Base-by-base conservation (phyloP, 2,113 vertebrate genomes). In the Myotis yumanensis region DNA sequence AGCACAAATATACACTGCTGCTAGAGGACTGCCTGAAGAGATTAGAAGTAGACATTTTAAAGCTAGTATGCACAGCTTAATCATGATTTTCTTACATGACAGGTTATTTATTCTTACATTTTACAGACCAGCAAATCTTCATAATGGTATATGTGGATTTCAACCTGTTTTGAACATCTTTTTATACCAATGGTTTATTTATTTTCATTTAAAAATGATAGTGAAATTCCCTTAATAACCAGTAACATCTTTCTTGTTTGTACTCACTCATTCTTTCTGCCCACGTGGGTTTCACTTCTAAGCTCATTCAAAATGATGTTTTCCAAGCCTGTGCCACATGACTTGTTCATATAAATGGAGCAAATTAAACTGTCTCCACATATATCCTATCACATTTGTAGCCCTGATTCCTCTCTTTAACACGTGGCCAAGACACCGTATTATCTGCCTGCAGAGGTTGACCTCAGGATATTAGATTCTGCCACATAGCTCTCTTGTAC, bases 401-500 rank as follows among this genome's bases (percentile, higher is more conserved):
- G 98, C 97, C 98, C 97, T 93, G 97, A 97, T 98, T 98, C 95
- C 97, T 98, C 98, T 97, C 97, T 98, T 97, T 98, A 98, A 95
- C 98, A 98, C 97, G 97, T 97, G 98, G 98, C 98, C 98, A 83
- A 98, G 98, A 96, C 98, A 98, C 98, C 98, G 97, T 97, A 99
- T 99, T 99, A 99, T 98, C 98, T 98, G 98, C 97, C 98, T 98
- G 98, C 98, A 98, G 98, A 98, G 98, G 97, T 98, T 99, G 99
- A 99, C 98, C 97, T 97, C 95, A 98, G 99, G 98, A 99, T 99
- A 99, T 99, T 98, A 98, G 99, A 99, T 99, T 99, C 98, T 98
- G 97, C 98, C 98, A 98, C 98, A 98, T 35, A 97, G 97, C 98
- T 98, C 98, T 98, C 97, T 98, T 97, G 97, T 98, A 98, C 98